Percentiles rank a stretch among this genome's conserved stretches.
Conservation (phyloP, 2,888 invertebrate genomes). For the Masnerella sp. region DNA sequence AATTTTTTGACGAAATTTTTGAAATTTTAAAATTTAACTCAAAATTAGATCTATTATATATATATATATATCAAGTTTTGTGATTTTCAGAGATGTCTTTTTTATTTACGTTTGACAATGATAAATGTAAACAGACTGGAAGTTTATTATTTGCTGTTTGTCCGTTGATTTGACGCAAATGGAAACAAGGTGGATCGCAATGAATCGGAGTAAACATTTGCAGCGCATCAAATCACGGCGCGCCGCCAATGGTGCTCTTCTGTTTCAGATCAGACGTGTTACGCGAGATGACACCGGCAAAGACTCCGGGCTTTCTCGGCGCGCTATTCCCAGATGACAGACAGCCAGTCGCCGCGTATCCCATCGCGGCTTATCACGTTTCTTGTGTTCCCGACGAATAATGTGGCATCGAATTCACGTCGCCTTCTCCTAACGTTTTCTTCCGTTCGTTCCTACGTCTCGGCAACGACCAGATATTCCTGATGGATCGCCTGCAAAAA, state of each 20-base stretch:
- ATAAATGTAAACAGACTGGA: conserved; percentile 3
- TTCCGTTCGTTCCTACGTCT: conserved; percentile 42
- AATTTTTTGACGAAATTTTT: too few relatives aligned
- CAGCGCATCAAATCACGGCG: conserved; percentile 34
- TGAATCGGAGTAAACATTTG: conserved; percentile 46
- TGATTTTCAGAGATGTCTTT: too few relatives aligned
- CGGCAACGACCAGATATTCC: conserved; percentile 32
- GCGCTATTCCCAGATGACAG: conserved; percentile 59
- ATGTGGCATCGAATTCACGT: conserved; percentile 60
- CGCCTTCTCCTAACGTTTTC: conserved; percentile 44
- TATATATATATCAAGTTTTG: too few relatives aligned
- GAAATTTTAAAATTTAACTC: too few relatives aligned
- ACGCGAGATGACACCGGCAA: conserved; percentile 52
- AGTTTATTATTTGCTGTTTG: conserved; percentile 39
- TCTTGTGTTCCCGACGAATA: conserved; percentile 58
- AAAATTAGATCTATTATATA: too few relatives aligned
- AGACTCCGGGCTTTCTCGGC: conserved; percentile 58
- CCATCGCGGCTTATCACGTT: conserved; percentile 54
- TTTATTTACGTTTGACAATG: background rate
- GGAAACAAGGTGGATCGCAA: conserved; percentile 47
- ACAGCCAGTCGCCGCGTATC: conserved; percentile 53
- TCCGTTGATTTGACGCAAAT: conserved; percentile 40
- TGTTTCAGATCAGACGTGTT: conserved; percentile 65
- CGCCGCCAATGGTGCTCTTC: conserved; percentile 36
- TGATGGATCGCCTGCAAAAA: conserved; percentile 17